A percentile compares a stretch with the other conserved stretches of the same genome.
Conservation (phyloP, 2,888 invertebrate genomes). For the Galeopsomyia nigrocyanea region DNA sequence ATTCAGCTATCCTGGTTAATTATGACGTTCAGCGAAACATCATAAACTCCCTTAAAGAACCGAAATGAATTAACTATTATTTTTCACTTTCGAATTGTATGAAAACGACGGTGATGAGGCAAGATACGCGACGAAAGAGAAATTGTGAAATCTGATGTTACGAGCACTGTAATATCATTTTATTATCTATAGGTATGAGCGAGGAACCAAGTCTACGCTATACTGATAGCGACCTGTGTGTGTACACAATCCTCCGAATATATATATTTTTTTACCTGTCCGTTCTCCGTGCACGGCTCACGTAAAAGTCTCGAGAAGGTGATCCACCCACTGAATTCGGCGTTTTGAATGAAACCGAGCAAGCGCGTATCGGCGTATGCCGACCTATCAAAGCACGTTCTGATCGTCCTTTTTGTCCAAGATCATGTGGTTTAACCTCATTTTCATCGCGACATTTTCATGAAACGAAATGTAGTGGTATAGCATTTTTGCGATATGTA, state of each 20-base stretch:
- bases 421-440: slow-evolving; percentile 13
- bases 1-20: slow-evolving; percentile 1
- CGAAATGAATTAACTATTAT: slow-evolving; percentile 4
- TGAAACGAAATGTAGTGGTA: too few species aligned
- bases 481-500: too few species aligned
- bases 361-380: neutral
- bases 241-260: neutral
- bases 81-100: neutral
- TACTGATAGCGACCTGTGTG: neutral
- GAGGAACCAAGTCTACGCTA: neutral
- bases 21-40: slow-evolving; percentile 34
- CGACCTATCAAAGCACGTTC: slow-evolving; percentile 22
- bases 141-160: slow-evolving; percentile 7
- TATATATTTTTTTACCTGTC: too few species aligned
- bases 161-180: slow-evolving; percentile 24
- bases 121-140: slow-evolving; percentile 6
- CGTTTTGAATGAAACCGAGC: neutral
- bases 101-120: neutral
- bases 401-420: slow-evolving; percentile 15
- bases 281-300: slow-evolving; percentile 23
- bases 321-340: slow-evolving; percentile 8
- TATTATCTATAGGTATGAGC: neutral
- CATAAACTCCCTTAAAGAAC: slow-evolving; percentile 29
- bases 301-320: slow-evolving; percentile 24
- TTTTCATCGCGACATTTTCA: neutral